These are phyloP conservation scores for Lepus oiostolus DNA, from an alignment of 2,797 vertebrate species.

Conservation along the genomic window DNA sequence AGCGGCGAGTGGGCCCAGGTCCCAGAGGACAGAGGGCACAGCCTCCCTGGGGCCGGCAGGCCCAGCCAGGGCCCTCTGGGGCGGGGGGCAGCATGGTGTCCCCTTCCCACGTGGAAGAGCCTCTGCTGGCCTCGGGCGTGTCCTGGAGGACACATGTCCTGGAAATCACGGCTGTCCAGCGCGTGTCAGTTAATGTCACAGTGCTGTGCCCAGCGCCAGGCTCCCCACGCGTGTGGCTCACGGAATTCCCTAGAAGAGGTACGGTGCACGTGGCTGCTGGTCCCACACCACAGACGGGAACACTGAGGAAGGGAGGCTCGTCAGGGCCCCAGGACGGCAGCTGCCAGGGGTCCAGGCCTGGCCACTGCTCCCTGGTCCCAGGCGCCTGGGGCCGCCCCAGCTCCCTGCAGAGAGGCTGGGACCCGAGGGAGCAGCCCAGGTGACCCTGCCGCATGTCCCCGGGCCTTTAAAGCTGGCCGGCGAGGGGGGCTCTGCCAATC, in stretches of 20 bases:
- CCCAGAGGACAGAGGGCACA: background rate
- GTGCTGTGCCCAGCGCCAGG: no score
- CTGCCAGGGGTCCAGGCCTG: no score
- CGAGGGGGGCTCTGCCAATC: no score
- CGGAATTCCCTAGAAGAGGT: background rate
- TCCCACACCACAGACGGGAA: background rate
- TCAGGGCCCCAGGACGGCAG: no score
- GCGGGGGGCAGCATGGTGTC: background rate
- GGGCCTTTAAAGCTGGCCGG: no score
- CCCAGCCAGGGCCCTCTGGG: background rate
- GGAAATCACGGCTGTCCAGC: no score
- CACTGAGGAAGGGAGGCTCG: background rate
- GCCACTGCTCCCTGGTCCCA: background rate
- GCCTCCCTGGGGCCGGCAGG: background rate
- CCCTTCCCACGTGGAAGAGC: accelerated
- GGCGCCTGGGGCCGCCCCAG: background rate
- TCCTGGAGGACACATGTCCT: no score
- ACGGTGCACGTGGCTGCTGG: accelerated
- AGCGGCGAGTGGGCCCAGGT: background rate
- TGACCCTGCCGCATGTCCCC: no score
- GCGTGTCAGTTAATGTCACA: no score
- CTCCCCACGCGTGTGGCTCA: accelerated
- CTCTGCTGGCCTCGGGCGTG: background rate
- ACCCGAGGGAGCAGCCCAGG: no score
- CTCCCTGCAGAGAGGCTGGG: background rate